Conservation (phyloP, 2,797 vertebrate species). For the Gymnocypris eckloni region DNA sequence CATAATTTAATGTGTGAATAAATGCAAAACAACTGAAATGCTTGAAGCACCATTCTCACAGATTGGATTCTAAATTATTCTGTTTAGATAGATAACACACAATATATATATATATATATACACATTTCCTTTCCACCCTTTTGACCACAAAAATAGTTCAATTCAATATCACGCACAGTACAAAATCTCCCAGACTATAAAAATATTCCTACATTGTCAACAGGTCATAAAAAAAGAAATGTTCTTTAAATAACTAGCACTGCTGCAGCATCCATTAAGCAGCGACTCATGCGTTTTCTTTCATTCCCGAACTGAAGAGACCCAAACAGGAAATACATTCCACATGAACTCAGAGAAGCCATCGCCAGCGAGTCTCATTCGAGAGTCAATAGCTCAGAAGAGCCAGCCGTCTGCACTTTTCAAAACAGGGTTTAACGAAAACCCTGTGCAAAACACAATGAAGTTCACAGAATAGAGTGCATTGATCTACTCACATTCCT, state of each 20-base stretch:
- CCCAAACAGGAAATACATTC: slow-evolving; percentile 71
- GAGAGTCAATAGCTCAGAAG: slow-evolving; percentile 31
- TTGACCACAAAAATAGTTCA: neutral
- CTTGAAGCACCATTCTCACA: neutral
- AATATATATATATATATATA: too few relatives aligned
- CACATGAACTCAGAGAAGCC: slow-evolving; percentile 63
- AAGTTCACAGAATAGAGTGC: neutral
- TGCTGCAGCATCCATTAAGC: slow-evolving; percentile 15
- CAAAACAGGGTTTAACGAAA: slow-evolving; percentile 46
- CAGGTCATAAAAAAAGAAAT: neutral
- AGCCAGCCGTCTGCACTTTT: slow-evolving; percentile 24
- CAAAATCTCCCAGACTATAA: neutral
- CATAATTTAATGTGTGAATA: neutral
- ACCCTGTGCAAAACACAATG: slow-evolving; percentile 29
- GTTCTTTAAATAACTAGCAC: neutral
- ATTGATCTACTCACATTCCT: slow-evolving; percentile 8
- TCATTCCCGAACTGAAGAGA: slow-evolving; percentile 55
- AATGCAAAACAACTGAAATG: neutral
- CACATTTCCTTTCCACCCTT: neutral
- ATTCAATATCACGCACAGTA: neutral
- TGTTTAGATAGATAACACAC: neutral
- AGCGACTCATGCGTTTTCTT: slow-evolving; percentile 43
- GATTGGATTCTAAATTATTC: neutral
- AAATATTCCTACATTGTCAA: neutral
- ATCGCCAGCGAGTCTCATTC: slow-evolving; percentile 48